Conservation (phyloP, 2,113 vertebrate genomes). For the Marmota flaviventris region DNA sequence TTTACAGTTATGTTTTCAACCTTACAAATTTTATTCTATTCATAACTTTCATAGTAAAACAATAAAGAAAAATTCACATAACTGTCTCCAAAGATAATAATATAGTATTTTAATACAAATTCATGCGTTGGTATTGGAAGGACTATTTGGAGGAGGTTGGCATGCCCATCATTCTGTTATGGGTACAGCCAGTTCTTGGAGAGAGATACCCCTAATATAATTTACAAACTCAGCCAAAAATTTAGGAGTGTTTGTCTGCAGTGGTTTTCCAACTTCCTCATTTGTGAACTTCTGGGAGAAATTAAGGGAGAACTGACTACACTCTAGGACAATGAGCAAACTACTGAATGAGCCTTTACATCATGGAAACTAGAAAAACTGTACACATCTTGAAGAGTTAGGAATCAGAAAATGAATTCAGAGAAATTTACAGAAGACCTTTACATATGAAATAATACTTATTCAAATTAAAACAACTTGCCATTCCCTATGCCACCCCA, state of each 20-base stretch:
- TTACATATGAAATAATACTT: not conserved
- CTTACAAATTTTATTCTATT: conserved; percentile 33
- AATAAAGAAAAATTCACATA: conserved; percentile 52
- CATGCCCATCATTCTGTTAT: conserved; percentile 61
- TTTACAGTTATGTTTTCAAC: conserved; percentile 26
- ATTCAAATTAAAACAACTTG: conserved; percentile 56
- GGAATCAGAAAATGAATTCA: conserved; percentile 49
- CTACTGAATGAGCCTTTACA: conserved; percentile 46
- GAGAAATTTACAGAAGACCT: conserved; percentile 19
- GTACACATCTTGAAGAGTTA: conserved; percentile 39
- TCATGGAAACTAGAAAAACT: conserved; percentile 45
- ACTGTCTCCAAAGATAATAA: conserved; percentile 44
- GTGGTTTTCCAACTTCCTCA: conserved; percentile 73
- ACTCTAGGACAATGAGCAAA: conserved; percentile 55
- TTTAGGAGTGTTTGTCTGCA: conserved; percentile 63
- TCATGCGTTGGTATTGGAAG: conserved; percentile 58
- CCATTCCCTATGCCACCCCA: not conserved
- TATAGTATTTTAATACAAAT: conserved; percentile 54
- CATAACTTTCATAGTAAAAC: conserved; percentile 23
- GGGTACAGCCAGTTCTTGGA: conserved; percentile 76
- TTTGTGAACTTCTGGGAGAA: conserved; percentile 73
- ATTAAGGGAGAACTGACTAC: conserved; percentile 51
- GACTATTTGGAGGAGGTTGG: conserved; percentile 57
- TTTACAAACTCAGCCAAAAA: conserved; percentile 68
- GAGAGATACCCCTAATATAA: conserved; percentile 65